Conservation (phyloP, 2,113 vertebrate genomes). For the Spea bombifrons region DNA sequence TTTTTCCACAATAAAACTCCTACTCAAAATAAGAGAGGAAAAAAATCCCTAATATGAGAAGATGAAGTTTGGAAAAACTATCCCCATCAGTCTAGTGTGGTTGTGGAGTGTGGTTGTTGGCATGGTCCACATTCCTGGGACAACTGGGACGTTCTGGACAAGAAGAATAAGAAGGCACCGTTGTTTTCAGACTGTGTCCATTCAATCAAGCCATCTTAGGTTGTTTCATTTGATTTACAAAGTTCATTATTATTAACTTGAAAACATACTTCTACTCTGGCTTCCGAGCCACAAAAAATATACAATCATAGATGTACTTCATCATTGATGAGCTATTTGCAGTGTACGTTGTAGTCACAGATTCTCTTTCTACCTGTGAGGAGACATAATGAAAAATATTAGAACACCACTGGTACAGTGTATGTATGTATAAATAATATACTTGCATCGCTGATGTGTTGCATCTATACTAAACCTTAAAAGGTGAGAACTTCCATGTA, state of each 20-base stretch:
- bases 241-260: background rate
- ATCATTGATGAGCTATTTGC: conserved; percentile 96
- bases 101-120: too few relatives aligned
- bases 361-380: conserved; percentile 85
- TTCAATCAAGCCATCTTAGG: conserved; percentile 54
- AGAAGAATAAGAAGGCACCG: conserved; percentile 71
- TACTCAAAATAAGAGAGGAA: too few relatives aligned
- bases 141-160: too few relatives aligned
- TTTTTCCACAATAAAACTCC: too few relatives aligned
- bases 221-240: conserved; percentile 49
- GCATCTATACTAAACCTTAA: too few relatives aligned
- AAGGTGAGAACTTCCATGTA: too few relatives aligned
- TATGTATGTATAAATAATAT: too few relatives aligned
- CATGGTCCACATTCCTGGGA: too few relatives aligned
- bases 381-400: background rate
- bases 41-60: too few relatives aligned
- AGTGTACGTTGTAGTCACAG: conserved; percentile 90
- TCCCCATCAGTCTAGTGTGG: too few relatives aligned
- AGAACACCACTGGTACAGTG: background rate
- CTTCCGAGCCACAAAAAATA: conserved; percentile 93
- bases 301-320: conserved; percentile 93
- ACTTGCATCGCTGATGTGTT: too few relatives aligned
- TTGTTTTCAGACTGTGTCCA: conserved; percentile 69
- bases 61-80: too few relatives aligned
- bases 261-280: conserved; percentile 62